A percentile compares a stretch with the other conserved stretches of the same genome.
phyloP scores from a whole-genome alignment of 1,140 invertebrate genomes.

The Drosophila ficusphila region DNA sequence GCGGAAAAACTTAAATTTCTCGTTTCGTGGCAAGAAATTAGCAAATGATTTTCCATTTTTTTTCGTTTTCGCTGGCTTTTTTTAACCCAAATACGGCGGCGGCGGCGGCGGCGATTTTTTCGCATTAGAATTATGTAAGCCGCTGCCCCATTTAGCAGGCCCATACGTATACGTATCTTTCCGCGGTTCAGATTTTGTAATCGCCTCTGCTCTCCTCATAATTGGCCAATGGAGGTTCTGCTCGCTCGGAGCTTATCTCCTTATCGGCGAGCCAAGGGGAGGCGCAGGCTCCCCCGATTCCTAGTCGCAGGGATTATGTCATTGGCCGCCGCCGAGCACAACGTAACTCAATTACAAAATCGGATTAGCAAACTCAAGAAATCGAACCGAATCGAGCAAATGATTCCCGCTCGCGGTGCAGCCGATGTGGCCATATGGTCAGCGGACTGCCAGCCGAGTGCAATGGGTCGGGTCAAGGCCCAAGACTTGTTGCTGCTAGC shows the following conservation, averaged over 20 bases:
- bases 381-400: slow-evolving; percentile 38
- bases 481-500: slow-evolving; percentile 33
- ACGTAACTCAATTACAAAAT: slow-evolving; percentile 73
- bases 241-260: slow-evolving; percentile 25
- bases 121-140: slow-evolving; percentile 77
- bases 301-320: slow-evolving; percentile 55
- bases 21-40: slow-evolving; percentile 79
- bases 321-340: slow-evolving; percentile 17
- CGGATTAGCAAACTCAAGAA: slow-evolving; percentile 57
- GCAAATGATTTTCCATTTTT: slow-evolving; percentile 76
- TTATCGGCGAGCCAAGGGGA: slow-evolving; percentile 30
- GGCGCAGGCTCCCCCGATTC: not conserved
- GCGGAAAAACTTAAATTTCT: slow-evolving; percentile 81
- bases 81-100: slow-evolving; percentile 73
- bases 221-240: slow-evolving; percentile 36
- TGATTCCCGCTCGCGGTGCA: slow-evolving; percentile 1
- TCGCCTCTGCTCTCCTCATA: slow-evolving; percentile 27
- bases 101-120: slow-evolving; percentile 26
- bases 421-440: slow-evolving; percentile 49
- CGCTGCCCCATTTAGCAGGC: slow-evolving; percentile 22
- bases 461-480: slow-evolving; percentile 42
- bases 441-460: slow-evolving; percentile 9
- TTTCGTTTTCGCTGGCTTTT: slow-evolving; percentile 32
- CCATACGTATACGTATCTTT: slow-evolving; percentile 2
- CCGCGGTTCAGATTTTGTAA: slow-evolving; percentile 37